A percentile compares a stretch with the other conserved stretches of the same genome.
Evolutionary conservation across 2,113 vertebrate species (phyloP).

Genomic region (Gallinago paraguaiae): DNA sequence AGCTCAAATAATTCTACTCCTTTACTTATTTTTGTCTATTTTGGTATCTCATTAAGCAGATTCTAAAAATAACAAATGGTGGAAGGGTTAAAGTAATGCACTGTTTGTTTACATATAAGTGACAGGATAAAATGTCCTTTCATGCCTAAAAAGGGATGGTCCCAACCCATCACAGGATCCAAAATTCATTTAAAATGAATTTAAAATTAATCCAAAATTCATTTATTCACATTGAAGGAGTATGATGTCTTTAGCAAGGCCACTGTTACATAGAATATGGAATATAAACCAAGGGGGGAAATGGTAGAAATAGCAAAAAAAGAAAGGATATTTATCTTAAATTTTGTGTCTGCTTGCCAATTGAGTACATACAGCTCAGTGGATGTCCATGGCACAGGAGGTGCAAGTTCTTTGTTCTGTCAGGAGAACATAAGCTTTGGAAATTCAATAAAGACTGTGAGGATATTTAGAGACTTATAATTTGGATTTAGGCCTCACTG

Average conservation of each 20-base stretch:
- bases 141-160: background rate
- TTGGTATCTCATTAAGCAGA: background rate
- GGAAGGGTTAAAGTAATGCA: background rate
- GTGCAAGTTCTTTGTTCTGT: background rate
- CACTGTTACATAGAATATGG: background rate
- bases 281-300: background rate
- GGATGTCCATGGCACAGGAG: background rate
- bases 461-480: background rate
- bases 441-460: background rate
- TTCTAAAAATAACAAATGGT: background rate
- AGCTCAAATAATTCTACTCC: background rate
- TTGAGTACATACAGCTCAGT: background rate
- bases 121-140: background rate
- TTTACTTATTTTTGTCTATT: slow-evolving; percentile 4
- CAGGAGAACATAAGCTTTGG: background rate
- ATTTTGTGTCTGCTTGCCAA: background rate
- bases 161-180: background rate
- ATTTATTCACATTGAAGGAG: background rate
- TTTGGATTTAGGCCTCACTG: background rate
- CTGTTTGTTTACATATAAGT: background rate
- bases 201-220: background rate
- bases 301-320: background rate
- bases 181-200: background rate
- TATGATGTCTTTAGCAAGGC: background rate
- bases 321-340: background rate